A percentile compares a stretch with the other conserved stretches of the same genome.
These are phyloP conservation scores for Geodia barretti DNA, from an alignment of 37 sponge, comb jelly and placozoan species.

Conservation along the genomic window DNA sequence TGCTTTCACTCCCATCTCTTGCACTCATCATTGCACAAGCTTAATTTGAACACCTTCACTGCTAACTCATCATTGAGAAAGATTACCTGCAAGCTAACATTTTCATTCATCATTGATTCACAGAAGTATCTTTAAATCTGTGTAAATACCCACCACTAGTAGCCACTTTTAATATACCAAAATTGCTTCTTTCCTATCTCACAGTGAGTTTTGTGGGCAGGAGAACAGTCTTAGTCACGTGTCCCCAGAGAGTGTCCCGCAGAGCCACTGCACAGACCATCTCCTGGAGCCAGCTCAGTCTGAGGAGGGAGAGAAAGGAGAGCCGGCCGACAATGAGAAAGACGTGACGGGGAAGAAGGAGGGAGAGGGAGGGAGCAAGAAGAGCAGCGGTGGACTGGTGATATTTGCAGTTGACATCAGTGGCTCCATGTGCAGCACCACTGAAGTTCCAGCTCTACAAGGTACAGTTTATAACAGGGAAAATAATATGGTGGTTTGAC, in stretches of 20 bases:
- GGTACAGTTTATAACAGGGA: conserved; percentile 46
- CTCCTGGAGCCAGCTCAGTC: conserved; percentile 68
- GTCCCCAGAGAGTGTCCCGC: conserved; percentile 39
- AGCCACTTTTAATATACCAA: no score
- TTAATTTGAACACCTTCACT: no score
- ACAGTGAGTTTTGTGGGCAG: conserved; percentile 89
- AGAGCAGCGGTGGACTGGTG: conserved; percentile 48
- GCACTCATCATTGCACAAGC: no score
- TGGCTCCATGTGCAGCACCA: conserved; percentile 84
- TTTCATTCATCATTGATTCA: no score
- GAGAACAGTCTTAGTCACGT: conserved; percentile 65
- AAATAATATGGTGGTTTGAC: no score
- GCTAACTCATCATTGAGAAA: no score
- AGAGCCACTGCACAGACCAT: conserved; percentile 54
- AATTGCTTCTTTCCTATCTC: no score
- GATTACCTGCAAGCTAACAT: no score
- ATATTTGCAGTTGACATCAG: conserved; percentile 90
- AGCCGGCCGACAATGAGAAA: conserved; percentile 23
- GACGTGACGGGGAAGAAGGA: neutral
- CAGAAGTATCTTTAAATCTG: no score
- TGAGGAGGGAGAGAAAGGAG: conserved; percentile 31
- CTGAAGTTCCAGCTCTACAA: conserved; percentile 82
- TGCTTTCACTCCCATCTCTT: no score
- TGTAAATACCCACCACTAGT: no score
- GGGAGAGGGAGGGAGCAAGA: neutral